Conservation (phyloP, 2,888 invertebrate genomes). For the Spisula solida region DNA sequence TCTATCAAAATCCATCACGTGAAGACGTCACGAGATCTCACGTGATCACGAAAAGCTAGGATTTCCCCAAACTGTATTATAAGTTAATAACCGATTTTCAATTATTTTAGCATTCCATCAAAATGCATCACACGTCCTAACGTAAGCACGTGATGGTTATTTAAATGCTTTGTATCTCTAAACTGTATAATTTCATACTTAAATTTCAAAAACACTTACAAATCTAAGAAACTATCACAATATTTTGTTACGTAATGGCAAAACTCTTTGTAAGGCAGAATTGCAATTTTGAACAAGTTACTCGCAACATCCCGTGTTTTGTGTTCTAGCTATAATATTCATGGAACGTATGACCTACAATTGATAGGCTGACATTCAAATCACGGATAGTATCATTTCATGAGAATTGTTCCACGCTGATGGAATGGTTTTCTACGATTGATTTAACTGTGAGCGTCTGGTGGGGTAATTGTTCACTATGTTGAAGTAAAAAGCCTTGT, state of each 20-base stretch:
- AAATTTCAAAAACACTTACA: not conserved
- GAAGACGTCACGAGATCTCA: too few relatives aligned
- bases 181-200: slow-evolving; percentile 21
- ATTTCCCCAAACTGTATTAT: too few relatives aligned
- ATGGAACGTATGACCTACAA: not conserved
- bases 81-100: too few relatives aligned
- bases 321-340: not conserved
- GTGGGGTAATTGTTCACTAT: too few relatives aligned
- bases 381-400: not conserved
- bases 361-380: slow-evolving; percentile 19
- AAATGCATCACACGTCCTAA: too few relatives aligned
- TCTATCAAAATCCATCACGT: not conserved
- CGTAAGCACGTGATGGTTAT: not conserved
- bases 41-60: too few relatives aligned
- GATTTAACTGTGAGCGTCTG: not conserved
- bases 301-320: not conserved
- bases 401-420: not conserved
- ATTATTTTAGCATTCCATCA: too few relatives aligned
- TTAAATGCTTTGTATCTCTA: not conserved
- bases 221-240: not conserved
- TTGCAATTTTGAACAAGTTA: not conserved
- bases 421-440: slow-evolving; percentile 11
- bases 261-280: not conserved
- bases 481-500: too few relatives aligned
- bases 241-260: not conserved